Evolutionary conservation across 2,113 vertebrate genomes (phyloP).

Genomic region (Oxyruncus cristatus): DNA sequence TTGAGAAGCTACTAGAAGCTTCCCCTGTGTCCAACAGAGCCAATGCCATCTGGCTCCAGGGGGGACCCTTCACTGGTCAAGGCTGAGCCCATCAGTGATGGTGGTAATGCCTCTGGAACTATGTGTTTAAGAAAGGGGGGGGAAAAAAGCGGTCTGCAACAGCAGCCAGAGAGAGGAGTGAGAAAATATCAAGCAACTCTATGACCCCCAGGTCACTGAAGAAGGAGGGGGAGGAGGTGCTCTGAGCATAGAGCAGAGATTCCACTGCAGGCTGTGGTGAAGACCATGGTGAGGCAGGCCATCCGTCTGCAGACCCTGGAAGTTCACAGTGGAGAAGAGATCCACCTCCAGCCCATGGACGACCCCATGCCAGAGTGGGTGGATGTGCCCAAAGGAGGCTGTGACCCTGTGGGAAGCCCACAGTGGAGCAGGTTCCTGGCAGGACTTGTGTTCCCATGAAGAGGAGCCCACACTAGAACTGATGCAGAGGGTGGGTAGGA

Average conservation of each 20-base stretch:
- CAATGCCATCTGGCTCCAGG: neutral
- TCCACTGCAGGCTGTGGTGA: neutral
- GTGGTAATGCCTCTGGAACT: neutral
- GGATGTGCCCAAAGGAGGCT: neutral
- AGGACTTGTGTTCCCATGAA: neutral
- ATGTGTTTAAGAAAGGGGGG: rapidly evolving
- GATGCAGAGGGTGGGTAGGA: neutral
- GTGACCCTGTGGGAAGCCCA: neutral
- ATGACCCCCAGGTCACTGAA: neutral
- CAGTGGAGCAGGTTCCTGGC: neutral
- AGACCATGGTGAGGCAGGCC: neutral
- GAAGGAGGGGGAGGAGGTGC: neutral
- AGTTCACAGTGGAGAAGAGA: neutral
- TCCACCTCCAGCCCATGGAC: neutral
- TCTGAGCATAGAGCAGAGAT: neutral
- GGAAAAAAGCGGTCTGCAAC: neutral
- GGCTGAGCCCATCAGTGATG: rapidly evolving
- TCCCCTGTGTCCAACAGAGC: neutral
- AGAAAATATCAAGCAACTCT: neutral
- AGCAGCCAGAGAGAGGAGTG: neutral
- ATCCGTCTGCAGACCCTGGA: neutral
- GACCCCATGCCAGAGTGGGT: neutral
- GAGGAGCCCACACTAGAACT: neutral
- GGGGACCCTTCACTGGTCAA: neutral
- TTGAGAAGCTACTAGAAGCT: neutral